Percentiles rank a stretch among this genome's conserved stretches.
phyloP scores from a whole-genome alignment of 2,113 vertebrate genomes.

The Calidris pugnax region DNA sequence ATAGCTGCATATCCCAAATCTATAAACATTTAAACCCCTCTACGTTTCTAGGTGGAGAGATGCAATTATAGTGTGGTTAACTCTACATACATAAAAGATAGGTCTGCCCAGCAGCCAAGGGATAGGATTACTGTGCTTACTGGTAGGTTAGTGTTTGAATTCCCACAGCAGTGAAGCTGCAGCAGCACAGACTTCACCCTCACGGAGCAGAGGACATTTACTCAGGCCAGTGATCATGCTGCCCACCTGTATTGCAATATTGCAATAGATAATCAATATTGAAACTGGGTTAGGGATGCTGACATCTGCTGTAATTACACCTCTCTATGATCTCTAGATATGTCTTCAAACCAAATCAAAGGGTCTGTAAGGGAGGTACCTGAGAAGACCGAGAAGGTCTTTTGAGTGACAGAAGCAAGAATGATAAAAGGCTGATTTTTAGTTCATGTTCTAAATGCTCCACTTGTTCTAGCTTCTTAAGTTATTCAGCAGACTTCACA shows the following conservation, averaged over 20 bases:
- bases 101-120: not conserved
- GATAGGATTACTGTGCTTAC: not conserved
- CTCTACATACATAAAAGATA: not conserved
- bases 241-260: not conserved
- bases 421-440: not conserved
- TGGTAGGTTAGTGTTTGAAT: not conserved
- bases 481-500: conserved; percentile 7
- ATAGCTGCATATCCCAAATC: not conserved
- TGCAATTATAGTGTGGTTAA: not conserved
- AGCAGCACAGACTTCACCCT: not conserved
- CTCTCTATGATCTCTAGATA: not conserved
- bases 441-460: not conserved
- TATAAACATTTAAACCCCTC: not conserved
- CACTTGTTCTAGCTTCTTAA: not conserved
- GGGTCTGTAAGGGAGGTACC: not conserved
- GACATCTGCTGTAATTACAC: not conserved
- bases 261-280: not conserved
- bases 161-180: not conserved
- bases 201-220: not conserved
- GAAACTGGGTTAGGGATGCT: not conserved
- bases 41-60: not conserved
- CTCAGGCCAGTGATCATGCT: not conserved
- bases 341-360: not conserved
- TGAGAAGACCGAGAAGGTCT: not conserved
- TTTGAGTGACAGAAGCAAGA: not conserved